Base-by-base conservation (phyloP, 2,797 vertebrate species). In the Poecilia wingei region DNA sequence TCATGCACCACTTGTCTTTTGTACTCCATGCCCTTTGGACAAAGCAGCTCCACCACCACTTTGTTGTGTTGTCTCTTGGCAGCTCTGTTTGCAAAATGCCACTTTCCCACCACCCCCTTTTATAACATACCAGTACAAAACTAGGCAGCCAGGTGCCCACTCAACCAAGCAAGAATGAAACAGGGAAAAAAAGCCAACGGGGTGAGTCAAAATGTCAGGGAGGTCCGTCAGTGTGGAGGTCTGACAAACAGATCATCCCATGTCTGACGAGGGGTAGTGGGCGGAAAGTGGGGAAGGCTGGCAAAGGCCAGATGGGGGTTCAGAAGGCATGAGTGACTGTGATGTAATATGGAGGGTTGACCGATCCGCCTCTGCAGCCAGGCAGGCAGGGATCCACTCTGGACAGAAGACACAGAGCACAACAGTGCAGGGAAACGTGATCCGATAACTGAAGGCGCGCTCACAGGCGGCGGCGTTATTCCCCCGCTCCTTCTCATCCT, bases 201-300 rank as follows among this genome's bases (percentile, higher is more conserved):
- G 59, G 74, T 85, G 80, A 90, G 87, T 84, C 79, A 82, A 95
- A 95, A 95, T 95, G 94, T 94, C 95, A 94, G 83, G 22, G 85
- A 81, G 76, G 84, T 85, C 87, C 79, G 90, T 75, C 76, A 53
- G 89, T 31, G 87, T 10, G 74, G 79, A 74, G 82, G 81, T 77
- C 82, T 64, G 87, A 86, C 83, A 89, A 83, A 85, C 79, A 90
- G 74, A 89, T 90, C 82, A n/a, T 86, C 87, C 86, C 87, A 83
- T 84, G 90, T 89, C 84, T 53, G 81, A 85, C 73, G 75, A 76
- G 49, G 81, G 79, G 68, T 66, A 86, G 84, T 31, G 82, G 89
- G 81, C 47, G 43, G 86, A 72, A 80, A 77, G 43, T 43, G n/a
- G 75, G 78, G 72, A 75, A 70, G 69, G 78, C 25, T 68, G 33